Conservation (phyloP, 2,888 invertebrate species). For the Hyalella azteca region DNA sequence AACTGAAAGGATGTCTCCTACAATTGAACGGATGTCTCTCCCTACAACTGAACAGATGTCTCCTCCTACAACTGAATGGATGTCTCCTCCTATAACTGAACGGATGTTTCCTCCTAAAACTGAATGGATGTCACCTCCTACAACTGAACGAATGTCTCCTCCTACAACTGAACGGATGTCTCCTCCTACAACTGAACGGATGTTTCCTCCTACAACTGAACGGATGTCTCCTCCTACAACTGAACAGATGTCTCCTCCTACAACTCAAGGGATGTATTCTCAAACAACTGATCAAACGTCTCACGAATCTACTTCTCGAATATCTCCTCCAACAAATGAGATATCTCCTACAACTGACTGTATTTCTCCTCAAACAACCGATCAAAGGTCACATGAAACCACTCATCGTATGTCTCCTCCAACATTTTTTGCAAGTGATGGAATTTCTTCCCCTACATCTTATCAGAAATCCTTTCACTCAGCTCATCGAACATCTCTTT, state of each 20-base stretch:
- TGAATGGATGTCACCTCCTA: neutral
- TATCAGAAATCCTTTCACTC: too few species aligned
- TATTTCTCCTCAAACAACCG: neutral
- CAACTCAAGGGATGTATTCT: neutral
- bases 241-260: neutral
- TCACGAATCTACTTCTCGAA: neutral
- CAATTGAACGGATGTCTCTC: neutral
- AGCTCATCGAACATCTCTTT: too few species aligned
- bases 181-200: neutral
- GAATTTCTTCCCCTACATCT: too few species aligned
- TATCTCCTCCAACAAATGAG: neutral
- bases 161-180: neutral
- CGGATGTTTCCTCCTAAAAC: neutral
- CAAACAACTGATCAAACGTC: neutral
- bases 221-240: neutral
- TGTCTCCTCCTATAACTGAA: neutral
- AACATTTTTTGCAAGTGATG: neutral
- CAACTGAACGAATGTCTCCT: neutral
- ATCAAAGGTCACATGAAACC: neutral
- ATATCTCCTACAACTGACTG: neutral
- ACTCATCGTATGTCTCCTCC: neutral
- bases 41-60: neutral
- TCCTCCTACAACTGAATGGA: neutral
- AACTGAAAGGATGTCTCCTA: neutral
- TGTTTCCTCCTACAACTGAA: neutral